Base-by-base conservation (phyloP, 2,797 vertebrate genomes). In the Lateolabrax maculatus region DNA sequence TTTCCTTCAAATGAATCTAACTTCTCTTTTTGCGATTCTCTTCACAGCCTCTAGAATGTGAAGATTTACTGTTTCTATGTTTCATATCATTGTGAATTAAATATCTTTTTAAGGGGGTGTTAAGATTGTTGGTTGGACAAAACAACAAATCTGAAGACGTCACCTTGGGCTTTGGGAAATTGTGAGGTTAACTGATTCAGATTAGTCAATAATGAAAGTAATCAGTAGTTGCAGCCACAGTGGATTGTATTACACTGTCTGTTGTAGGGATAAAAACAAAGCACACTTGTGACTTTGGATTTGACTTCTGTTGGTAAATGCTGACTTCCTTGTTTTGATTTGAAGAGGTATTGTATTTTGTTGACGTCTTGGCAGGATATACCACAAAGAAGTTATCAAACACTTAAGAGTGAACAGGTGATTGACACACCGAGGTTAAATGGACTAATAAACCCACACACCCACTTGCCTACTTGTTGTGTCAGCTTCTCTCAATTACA, bases 391-490 rank as follows among this genome's bases (percentile, higher is more conserved):
- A 48, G 52, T 12, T 70, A 57, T 53, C 27, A 72, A 63, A 73
- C 31, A 55, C 55, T 52, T 13, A 15, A 57, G 29, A 71, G 52
- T 65, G 36, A 70, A 64, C 69, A 81, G 64, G 53, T 66, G 56
- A 13, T 41, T 80, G 60, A 51, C 70, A 74, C 25, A 5, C 25
- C 1, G 4, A 71, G 62, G 66, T 41, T 27, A 88, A 75, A 67
- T 37, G 9, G n/a, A 67, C 57, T 21, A 25, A 78, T 36, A 57
- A 34, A 58, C 39, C 23, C 16, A 44, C 62, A 53, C 39, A 29
- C 19, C 39, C 43, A 52, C n/a, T 2, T 53, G 46, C 31, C 29
- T 6, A 10, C n/a, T 41, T 25, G 11, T 25, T 51, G 37, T 66
- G 48, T 65, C 55, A 43, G n/a, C 43, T 44, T 64, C 25, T 72